These are phyloP conservation scores for Ceraclea dissimilis DNA, from an alignment of 2,888 invertebrate genomes.

Conservation along the genomic window DNA sequence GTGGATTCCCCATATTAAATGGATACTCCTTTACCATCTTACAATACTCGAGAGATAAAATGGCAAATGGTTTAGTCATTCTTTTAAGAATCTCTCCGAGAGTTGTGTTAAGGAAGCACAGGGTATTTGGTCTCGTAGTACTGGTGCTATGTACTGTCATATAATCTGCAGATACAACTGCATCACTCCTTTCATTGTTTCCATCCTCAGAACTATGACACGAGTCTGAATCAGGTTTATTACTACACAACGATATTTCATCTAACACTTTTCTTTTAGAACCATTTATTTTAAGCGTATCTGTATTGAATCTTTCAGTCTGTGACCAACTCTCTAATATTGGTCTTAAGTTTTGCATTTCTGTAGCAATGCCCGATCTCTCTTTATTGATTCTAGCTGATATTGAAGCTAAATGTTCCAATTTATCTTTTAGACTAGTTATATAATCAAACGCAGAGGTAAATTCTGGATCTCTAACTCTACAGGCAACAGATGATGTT, in stretches of 20 bases:
- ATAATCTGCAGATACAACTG: not conserved
- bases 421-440: slow-evolving; percentile 51
- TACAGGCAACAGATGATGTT: slow-evolving; percentile 5
- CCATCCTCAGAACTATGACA: not conserved
- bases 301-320: slow-evolving; percentile 21
- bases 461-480: slow-evolving; percentile 23
- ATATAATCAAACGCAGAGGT: slow-evolving; percentile 43
- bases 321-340: slow-evolving; percentile 21
- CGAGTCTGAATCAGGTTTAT: not conserved
- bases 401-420: slow-evolving; percentile 55
- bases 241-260: not conserved
- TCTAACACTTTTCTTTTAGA: not conserved
- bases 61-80: slow-evolving; percentile 43
- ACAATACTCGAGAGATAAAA: slow-evolving; percentile 43
- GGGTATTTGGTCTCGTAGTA: not conserved
- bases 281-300: slow-evolving; percentile 13
- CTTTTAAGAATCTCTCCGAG: slow-evolving; percentile 40
- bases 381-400: slow-evolving; percentile 57
- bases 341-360: slow-evolving; percentile 40
- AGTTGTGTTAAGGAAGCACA: not conserved
- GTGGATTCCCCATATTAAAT: slow-evolving; percentile 39
- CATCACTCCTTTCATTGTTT: not conserved
- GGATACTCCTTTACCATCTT: slow-evolving; percentile 37
- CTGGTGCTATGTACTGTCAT: not conserved
- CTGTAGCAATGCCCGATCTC: slow-evolving; percentile 46